Conservation (phyloP, 1,140 invertebrate genomes). For the Pachyrhynchus sulphureomaculatus region DNA sequence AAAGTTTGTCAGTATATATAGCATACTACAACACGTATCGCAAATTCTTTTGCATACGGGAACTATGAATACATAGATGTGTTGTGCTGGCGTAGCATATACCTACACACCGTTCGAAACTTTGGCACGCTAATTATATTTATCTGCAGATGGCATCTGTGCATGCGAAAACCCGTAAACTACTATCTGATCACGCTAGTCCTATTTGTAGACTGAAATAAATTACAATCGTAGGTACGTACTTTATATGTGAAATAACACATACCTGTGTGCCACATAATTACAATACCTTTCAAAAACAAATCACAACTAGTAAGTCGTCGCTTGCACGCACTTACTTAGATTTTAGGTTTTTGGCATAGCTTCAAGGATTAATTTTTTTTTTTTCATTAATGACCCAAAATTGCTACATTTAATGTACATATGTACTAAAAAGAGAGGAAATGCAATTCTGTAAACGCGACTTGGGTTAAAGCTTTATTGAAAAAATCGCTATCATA, state of each 20-base stretch:
- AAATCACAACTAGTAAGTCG: constrained; percentile 18
- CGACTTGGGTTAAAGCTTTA: no score
- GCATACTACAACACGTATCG: neutral
- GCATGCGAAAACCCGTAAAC: constrained; percentile 39
- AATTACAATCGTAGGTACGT: constrained; percentile 37
- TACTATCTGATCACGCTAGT: constrained; percentile 41
- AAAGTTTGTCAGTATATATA: no score
- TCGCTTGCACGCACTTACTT: constrained; percentile 3
- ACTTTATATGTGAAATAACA: constrained; percentile 1
- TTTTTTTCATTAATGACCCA: no score
- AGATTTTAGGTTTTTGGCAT: neutral
- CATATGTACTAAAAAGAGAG: no score
- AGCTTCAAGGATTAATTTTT: neutral
- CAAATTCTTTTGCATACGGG: constrained; percentile 9
- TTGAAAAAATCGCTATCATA: no score
- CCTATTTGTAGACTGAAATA: constrained; percentile 41
- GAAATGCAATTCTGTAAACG: no score
- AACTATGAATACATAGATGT: constrained; percentile 18
- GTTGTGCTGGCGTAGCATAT: constrained; percentile 4
- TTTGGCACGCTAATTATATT: constrained; percentile 38
- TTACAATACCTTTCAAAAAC: constrained; percentile 25
- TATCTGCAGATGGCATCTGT: constrained; percentile 41
- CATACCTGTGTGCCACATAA: constrained; percentile 7
- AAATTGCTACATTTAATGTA: no score
- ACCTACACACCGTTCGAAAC: constrained; percentile 35